A percentile compares a stretch with the other conserved stretches of the same genome.
These are phyloP conservation scores for Drosophila monieri DNA, from an alignment of 2,888 invertebrate genomes.

Conservation along the genomic window DNA sequence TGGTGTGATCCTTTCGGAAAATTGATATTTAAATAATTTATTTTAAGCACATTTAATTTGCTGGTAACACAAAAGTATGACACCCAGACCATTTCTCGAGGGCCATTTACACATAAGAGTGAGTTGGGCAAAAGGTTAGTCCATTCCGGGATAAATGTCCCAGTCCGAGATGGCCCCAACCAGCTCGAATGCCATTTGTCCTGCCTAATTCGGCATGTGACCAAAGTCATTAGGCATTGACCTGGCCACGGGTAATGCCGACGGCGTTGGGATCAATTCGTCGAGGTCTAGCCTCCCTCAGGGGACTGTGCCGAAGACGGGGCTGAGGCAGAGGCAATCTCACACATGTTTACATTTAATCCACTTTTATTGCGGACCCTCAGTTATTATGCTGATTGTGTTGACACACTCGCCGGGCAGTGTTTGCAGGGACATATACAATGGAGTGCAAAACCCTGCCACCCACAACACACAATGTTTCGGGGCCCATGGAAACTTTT, in stretches of 20 bases:
- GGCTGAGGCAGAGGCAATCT: constrained; percentile 26
- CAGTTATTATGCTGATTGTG: constrained; percentile 74
- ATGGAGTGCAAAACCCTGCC: neutral
- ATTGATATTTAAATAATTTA: constrained; percentile 47
- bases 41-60: constrained; percentile 42
- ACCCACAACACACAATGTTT: constrained; percentile 11
- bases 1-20: constrained; percentile 14
- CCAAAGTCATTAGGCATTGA: constrained; percentile 65
- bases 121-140: constrained; percentile 23
- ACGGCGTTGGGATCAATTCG: constrained; percentile 59
- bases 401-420: constrained; percentile 55
- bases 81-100: constrained; percentile 22
- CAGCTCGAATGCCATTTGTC: constrained; percentile 47
- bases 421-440: constrained; percentile 13
- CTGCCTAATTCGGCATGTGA: constrained; percentile 66
- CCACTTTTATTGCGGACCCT: constrained; percentile 69
- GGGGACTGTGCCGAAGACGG: constrained; percentile 23
- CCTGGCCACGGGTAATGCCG: constrained; percentile 39
- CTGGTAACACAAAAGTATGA: constrained; percentile 14
- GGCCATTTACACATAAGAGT: constrained; percentile 20
- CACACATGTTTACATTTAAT: constrained; percentile 72
- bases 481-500: constrained; percentile 27
- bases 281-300: constrained; percentile 3
- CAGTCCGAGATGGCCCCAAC: constrained; percentile 28
- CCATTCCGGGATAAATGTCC: constrained; percentile 23